phyloP scores from a whole-genome alignment of 1,140 invertebrate genomes.

The Schlechtendalia chinensis region DNA sequence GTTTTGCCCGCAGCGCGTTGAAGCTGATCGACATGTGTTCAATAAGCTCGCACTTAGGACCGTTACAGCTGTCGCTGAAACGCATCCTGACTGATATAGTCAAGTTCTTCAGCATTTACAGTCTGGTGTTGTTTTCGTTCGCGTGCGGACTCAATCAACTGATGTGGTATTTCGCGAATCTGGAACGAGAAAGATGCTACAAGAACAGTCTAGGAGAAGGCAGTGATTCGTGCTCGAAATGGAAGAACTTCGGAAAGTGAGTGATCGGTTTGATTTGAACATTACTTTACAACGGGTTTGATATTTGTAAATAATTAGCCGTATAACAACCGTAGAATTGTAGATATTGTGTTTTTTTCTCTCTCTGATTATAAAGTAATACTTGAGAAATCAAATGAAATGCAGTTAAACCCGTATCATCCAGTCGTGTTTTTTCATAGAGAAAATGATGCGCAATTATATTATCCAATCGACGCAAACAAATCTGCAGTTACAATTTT shows the following conservation, averaged over 20 bases:
- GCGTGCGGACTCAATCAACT: slow-evolving; percentile 80
- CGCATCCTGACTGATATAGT: slow-evolving; percentile 84
- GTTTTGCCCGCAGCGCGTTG: slow-evolving; percentile 65
- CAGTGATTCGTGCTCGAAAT: slow-evolving; percentile 75
- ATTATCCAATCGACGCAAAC: too few species aligned
- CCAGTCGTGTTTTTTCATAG: too few species aligned
- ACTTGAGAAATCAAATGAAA: too few species aligned
- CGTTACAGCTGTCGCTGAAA: slow-evolving; percentile 79
- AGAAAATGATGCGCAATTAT: too few species aligned
- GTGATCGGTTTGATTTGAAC: too few species aligned
- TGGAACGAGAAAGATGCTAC: slow-evolving; percentile 76
- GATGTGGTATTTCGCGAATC: slow-evolving; percentile 84
- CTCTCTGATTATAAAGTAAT: too few species aligned
- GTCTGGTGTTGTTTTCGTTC: slow-evolving; percentile 78
- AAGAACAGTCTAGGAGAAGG: slow-evolving; percentile 59
- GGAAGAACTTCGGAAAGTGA: slow-evolving; percentile 68
- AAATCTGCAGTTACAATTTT: too few species aligned
- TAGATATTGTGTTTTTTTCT: too few species aligned
- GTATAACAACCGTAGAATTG: too few species aligned
- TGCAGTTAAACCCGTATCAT: too few species aligned
- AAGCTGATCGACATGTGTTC: slow-evolving; percentile 89
- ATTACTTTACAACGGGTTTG: too few species aligned
- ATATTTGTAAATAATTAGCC: too few species aligned
- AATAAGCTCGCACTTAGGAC: slow-evolving; percentile 86
- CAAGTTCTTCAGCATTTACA: slow-evolving; percentile 85